These are phyloP conservation scores for Pinna nobilis DNA, from an alignment of 1,140 invertebrate genomes.

Conservation along the genomic window DNA sequence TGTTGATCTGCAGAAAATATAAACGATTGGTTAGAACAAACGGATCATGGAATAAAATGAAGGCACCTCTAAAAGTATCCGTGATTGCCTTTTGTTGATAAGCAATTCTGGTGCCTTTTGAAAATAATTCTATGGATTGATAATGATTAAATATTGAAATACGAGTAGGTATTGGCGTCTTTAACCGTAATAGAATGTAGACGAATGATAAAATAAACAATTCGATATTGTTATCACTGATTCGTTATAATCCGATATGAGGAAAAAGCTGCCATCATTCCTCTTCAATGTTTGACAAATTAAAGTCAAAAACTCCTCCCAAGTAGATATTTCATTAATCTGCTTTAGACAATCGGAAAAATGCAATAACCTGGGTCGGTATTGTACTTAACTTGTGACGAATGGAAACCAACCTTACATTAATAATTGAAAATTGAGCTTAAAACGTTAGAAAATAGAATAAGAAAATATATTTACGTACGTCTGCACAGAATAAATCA, in stretches of 20 bases:
- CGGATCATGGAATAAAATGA: not conserved
- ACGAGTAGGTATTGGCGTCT: too few species aligned
- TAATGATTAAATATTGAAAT: not conserved
- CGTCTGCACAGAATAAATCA: constrained; percentile 37
- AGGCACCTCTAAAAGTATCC: too few species aligned
- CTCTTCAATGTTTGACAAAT: too few species aligned
- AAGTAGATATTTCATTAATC: not conserved
- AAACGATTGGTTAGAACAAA: not conserved
- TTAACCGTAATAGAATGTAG: too few species aligned
- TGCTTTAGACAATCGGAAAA: not conserved
- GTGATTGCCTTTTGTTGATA: too few species aligned
- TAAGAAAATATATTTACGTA: constrained; percentile 1
- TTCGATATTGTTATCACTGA: too few species aligned
- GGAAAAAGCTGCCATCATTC: too few species aligned
- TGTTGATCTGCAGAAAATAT: constrained; percentile 25
- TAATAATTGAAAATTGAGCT: not conserved
- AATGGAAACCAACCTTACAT: not conserved
- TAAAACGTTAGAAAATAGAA: not conserved
- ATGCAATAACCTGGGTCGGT: too few species aligned
- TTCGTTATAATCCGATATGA: too few species aligned
- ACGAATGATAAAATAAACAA: too few species aligned
- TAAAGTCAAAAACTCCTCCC: too few species aligned
- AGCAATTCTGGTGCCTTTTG: too few species aligned
- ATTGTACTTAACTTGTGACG: not conserved
- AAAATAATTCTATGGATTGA: not conserved